A percentile compares a stretch with the other conserved stretches of the same genome.
Evolutionary conservation across 1,140 invertebrate species (phyloP).

Genomic region (Drosophila tsacasi): DNA sequence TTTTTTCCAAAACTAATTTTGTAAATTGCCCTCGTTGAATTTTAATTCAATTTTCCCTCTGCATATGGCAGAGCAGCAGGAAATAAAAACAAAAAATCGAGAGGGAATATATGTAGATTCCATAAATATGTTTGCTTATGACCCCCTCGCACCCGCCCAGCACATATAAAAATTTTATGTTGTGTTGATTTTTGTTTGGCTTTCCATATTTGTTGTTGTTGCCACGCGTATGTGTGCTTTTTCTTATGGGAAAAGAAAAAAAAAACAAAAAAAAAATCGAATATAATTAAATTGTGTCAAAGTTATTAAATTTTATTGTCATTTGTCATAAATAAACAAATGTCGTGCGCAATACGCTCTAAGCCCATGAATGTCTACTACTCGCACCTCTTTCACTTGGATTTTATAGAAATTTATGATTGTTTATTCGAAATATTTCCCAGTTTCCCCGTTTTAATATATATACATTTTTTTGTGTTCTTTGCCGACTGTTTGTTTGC

Average conservation of each 20-base stretch:
- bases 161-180: conserved; percentile 35
- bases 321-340: conserved; percentile 66
- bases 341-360: conserved; percentile 57
- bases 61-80: conserved; percentile 19
- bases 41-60: conserved; percentile 49
- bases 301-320: conserved; percentile 75
- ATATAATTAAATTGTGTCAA: conserved; percentile 76
- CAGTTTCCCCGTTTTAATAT: conserved; percentile 9
- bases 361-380: conserved; percentile 19
- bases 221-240: background rate
- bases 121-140: conserved; percentile 49
- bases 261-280: conserved; percentile 30
- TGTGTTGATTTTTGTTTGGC: conserved; percentile 39
- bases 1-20: conserved; percentile 34
- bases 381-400: conserved; percentile 36
- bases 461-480: conserved; percentile 28
- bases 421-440: conserved; percentile 43
- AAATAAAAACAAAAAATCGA: background rate
- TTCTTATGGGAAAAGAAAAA: conserved; percentile 24
- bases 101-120: conserved; percentile 2
- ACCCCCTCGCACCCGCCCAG: background rate
- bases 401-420: conserved; percentile 67
- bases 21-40: conserved; percentile 50
- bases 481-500: conserved; percentile 29
- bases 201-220: conserved; percentile 23